Percentiles rank a stretch among this genome's conserved stretches.
Evolutionary conservation across 2,113 vertebrate genomes (phyloP).

Genomic region (Vidua chalybeata): DNA sequence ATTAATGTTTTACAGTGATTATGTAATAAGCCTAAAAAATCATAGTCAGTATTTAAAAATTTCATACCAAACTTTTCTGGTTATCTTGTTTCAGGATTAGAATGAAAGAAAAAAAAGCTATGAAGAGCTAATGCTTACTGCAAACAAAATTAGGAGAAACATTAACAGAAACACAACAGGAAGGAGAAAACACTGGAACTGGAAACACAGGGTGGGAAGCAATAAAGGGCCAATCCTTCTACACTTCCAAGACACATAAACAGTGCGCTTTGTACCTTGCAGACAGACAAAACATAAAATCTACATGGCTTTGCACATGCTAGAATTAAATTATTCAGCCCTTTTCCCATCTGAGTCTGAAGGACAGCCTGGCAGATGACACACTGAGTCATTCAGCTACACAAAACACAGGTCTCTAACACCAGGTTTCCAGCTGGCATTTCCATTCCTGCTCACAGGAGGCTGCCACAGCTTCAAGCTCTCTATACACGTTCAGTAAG

Average conservation of each 20-base stretch:
- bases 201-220: background rate
- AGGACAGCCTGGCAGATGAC: background rate
- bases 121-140: background rate
- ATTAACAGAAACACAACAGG: background rate
- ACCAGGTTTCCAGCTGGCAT: conserved; percentile 1
- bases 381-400: background rate
- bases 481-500: background rate
- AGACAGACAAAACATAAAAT: background rate
- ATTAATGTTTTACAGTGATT: background rate
- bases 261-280: background rate
- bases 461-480: background rate
- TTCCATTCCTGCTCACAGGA: background rate
- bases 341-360: background rate
- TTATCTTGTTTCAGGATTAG: background rate
- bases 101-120: background rate
- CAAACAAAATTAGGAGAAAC: background rate
- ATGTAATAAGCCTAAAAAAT: background rate
- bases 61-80: background rate
- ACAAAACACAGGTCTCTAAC: background rate
- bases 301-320: background rate
- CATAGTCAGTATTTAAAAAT: background rate
- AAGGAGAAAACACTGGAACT: background rate
- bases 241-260: background rate
- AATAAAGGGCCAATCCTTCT: background rate
- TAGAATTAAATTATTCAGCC: background rate